These are phyloP conservation scores for Drosophila nr. perissopoda DNA, from an alignment of 2,888 invertebrate species.

Conservation along the genomic window DNA sequence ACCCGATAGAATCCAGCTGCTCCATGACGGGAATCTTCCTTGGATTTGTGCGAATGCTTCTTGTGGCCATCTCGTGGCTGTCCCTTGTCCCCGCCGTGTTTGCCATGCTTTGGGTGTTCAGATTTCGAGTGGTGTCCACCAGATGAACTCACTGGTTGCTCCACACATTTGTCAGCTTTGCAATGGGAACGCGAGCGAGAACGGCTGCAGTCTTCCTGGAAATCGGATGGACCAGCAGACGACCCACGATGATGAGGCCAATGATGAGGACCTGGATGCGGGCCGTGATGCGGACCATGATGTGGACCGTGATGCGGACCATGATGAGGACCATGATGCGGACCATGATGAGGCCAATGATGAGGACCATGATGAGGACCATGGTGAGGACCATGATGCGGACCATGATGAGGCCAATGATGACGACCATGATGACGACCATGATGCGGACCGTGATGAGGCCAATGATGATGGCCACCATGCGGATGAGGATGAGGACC, in stretches of 20 bases:
- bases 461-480: constrained; percentile 12
- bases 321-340: constrained; percentile 9
- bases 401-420: constrained; percentile 1
- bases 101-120: constrained; percentile 8
- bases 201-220: constrained; percentile 2
- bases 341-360: constrained; percentile 13
- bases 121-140: constrained; percentile 6
- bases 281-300: constrained; percentile 5
- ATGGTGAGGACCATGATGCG: constrained; percentile 2
- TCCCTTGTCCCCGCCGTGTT: constrained; percentile 7
- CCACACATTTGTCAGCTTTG: constrained; percentile 1
- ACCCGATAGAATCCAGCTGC: background rate
- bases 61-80: constrained; percentile 9
- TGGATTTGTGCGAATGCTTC: constrained; percentile 4
- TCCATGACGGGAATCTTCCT: background rate
- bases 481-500: constrained; percentile 13
- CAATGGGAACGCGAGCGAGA: constrained; percentile 21
- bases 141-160: constrained; percentile 4
- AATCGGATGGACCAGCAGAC: background rate
- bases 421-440: constrained; percentile 4
- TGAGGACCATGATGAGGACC: constrained; percentile 5
- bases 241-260: constrained; percentile 6
- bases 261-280: constrained; percentile 3
- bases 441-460: constrained; percentile 10
- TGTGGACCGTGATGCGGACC: constrained; percentile 10